These are phyloP conservation scores for Lingula anatina DNA, from an alignment of 2,888 invertebrate species.

Conservation along the genomic window DNA sequence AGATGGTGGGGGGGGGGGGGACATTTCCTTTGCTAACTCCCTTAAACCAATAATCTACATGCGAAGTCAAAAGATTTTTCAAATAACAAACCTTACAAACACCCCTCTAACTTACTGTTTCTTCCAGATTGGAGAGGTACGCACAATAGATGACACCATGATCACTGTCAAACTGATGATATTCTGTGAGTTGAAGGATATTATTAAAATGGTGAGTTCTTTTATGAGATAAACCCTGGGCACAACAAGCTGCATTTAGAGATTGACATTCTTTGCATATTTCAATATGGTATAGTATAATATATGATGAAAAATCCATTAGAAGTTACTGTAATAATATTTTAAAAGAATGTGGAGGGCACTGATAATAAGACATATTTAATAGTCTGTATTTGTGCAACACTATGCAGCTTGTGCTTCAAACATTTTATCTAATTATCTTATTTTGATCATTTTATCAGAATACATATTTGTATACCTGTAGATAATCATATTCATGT, in stretches of 20 bases:
- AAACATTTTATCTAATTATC: not conserved
- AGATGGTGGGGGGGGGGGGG: no score
- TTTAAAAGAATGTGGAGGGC: no score
- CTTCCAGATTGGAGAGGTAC: slow-evolving; percentile 35
- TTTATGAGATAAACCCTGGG: not conserved
- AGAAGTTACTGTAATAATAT: no score
- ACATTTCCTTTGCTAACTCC: no score
- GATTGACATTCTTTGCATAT: not conserved
- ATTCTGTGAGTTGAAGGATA: slow-evolving; percentile 40
- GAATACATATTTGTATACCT: not conserved
- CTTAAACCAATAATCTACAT: no score
- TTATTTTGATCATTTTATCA: slow-evolving; percentile 1
- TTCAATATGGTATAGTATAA: no score
- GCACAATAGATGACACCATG: slow-evolving; percentile 46
- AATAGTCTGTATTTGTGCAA: not conserved
- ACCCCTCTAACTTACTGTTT: no score
- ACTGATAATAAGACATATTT: no score
- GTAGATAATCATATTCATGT: not conserved
- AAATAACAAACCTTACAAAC: no score
- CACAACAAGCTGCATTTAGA: not conserved
- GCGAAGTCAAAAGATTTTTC: no score
- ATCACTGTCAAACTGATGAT: slow-evolving; percentile 45
- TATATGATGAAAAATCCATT: no score
- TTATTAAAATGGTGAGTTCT: slow-evolving; percentile 37
- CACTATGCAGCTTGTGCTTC: not conserved